Conservation (phyloP, 2,797 vertebrate species). For the Cossypha caffra region DNA sequence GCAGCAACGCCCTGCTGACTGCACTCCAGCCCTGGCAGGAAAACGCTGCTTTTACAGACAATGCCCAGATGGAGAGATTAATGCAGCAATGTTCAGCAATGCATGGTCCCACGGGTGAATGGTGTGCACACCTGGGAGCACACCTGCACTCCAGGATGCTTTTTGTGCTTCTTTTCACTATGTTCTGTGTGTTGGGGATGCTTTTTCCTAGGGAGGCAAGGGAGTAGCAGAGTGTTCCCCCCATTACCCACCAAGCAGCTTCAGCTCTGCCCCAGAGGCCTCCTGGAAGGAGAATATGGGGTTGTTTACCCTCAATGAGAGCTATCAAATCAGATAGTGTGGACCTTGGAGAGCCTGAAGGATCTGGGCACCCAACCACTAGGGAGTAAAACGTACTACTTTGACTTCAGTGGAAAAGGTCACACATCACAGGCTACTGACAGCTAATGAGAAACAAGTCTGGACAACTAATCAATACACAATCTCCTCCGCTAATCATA, state of each 20-base stretch:
- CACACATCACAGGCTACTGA: neutral
- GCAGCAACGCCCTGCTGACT: slow-evolving; percentile 9
- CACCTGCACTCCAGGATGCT: rapidly evolving
- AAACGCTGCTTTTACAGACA: neutral
- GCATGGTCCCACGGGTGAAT: rapidly evolving
- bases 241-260: neutral
- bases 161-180: neutral
- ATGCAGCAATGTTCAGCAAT: neutral
- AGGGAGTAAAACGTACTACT: neutral
- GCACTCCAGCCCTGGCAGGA: neutral
- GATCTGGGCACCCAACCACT: neutral
- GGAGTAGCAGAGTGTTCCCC: neutral
- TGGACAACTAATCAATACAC: slow-evolving; percentile 53
- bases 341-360: neutral
- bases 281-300: neutral
- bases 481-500: slow-evolving; percentile 32
- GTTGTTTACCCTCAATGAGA: neutral
- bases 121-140: rapidly evolving
- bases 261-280: neutral
- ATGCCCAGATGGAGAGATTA: neutral
- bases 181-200: rapidly evolving
- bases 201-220: neutral
- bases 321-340: neutral
- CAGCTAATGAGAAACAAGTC: slow-evolving; percentile 31
- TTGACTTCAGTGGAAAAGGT: neutral